Conservation (phyloP, 2,797 vertebrate genomes). For the Xerus rutilus region DNA sequence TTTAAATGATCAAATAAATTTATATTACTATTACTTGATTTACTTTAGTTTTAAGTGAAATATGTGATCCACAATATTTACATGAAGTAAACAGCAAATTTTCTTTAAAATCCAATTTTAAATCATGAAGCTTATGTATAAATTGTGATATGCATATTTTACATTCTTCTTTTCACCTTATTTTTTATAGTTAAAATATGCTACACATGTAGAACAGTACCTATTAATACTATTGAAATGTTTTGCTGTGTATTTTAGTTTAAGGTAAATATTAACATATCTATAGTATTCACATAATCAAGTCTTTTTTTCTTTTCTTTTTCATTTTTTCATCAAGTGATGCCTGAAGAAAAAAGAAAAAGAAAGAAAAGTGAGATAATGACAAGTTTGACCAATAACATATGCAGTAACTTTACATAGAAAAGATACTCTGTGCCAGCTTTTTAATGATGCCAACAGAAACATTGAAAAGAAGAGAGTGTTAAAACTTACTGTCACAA, state of each 20-base stretch:
- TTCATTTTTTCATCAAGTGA: neutral
- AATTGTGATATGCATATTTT: neutral
- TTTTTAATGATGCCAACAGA: slow-evolving; percentile 32
- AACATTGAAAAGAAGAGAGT: neutral
- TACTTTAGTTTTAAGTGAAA: slow-evolving; percentile 36
- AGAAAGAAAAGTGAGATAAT: neutral
- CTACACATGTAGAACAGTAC: neutral
- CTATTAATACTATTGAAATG: neutral
- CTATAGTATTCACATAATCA: neutral
- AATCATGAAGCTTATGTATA: neutral
- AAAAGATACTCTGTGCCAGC: neutral
- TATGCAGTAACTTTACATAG: neutral
- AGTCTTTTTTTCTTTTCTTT: neutral
- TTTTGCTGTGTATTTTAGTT: neutral
- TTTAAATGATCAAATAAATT: neutral
- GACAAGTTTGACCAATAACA: neutral
- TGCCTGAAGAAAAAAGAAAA: neutral
- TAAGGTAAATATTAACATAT: neutral
- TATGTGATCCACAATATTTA: neutral
- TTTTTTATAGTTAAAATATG: neutral
- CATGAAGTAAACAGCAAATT: neutral
- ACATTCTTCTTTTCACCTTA: neutral
- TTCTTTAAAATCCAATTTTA: neutral
- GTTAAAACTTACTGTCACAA: neutral
- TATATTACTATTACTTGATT: neutral